phyloP scores from a whole-genome alignment of 2,797 vertebrate species.

The Lepilemur septentrionalis region DNA sequence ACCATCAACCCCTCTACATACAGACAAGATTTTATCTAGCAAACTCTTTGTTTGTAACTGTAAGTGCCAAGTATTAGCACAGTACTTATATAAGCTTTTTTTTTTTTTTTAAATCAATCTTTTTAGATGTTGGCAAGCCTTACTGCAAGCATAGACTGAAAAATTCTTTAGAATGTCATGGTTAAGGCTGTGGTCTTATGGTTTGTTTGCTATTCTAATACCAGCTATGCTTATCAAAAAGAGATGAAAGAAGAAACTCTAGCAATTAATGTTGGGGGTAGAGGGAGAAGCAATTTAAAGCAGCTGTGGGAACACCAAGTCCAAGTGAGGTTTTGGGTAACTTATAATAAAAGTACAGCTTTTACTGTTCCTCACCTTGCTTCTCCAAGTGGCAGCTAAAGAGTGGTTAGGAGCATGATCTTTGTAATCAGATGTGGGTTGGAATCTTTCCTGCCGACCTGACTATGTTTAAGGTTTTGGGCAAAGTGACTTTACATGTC shows the following conservation, averaged over 20 bases:
- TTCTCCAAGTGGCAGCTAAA: neutral
- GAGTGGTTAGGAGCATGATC: neutral
- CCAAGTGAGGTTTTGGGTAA: neutral
- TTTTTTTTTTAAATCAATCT: neutral
- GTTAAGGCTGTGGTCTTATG: neutral
- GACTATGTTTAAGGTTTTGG: neutral
- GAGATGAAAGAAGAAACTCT: neutral
- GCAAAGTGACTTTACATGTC: neutral
- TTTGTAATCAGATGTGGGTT: neutral
- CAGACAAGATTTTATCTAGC: constrained; percentile 71
- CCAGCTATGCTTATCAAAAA: neutral
- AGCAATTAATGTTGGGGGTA: neutral
- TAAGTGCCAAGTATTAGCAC: neutral
- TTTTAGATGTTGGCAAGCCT: neutral
- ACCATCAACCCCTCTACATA: neutral
- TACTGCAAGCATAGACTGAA: neutral
- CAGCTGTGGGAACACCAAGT: neutral
- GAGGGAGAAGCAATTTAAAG: neutral
- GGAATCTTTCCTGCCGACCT: neutral
- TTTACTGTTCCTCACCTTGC: neutral
- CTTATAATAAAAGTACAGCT: neutral
- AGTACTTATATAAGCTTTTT: neutral
- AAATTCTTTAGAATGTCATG: neutral
- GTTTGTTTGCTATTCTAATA: neutral
- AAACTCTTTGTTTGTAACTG: constrained; percentile 75